Conservation (phyloP, 2,113 vertebrate species). For the Lipotes vexillifer region DNA sequence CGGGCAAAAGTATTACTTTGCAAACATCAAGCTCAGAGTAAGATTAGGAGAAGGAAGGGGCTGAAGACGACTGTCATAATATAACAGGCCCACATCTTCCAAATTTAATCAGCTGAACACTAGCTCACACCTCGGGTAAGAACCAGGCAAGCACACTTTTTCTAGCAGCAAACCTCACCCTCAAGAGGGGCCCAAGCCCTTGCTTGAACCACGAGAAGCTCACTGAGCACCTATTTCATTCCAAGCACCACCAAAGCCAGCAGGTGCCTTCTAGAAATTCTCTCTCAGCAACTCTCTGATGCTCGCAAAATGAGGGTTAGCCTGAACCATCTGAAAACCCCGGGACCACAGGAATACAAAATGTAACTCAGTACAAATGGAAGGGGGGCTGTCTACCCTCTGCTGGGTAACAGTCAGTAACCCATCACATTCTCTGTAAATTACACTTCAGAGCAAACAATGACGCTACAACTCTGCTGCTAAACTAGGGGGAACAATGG, state of each 20-base stretch:
- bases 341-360: background rate
- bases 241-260: background rate
- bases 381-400: background rate
- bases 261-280: background rate
- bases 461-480: background rate
- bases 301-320: background rate
- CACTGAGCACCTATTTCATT: background rate
- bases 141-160: background rate
- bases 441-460: background rate
- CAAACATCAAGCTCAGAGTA: background rate
- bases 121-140: background rate
- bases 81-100: background rate
- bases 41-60: background rate
- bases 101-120: background rate
- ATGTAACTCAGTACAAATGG: background rate
- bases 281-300: background rate
- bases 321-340: background rate
- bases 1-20: background rate
- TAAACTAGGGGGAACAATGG: background rate
- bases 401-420: background rate
- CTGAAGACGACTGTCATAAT: background rate
- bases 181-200: background rate
- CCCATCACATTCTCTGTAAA: background rate
- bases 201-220: rapidly evolving
- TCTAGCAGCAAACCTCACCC: background rate